Conservation (phyloP, 2,113 vertebrate genomes). For the Stegostoma tigrinum region DNA sequence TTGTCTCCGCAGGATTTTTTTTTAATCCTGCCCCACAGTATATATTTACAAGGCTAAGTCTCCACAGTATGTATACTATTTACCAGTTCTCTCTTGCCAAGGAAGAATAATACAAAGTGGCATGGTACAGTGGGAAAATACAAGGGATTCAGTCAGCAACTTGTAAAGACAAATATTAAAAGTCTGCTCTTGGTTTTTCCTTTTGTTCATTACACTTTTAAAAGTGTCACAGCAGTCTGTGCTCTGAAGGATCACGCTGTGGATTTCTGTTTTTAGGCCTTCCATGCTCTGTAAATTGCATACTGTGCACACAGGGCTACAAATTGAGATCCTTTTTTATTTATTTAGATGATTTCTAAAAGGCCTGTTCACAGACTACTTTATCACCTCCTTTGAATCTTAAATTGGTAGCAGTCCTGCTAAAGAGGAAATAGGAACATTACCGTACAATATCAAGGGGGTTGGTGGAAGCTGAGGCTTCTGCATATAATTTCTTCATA, state of each 20-base stretch:
- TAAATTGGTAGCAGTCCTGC: background rate
- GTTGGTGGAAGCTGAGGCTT: background rate
- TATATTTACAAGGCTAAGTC: background rate
- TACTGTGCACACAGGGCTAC: slow-evolving; percentile 7
- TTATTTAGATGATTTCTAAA: slow-evolving; percentile 24
- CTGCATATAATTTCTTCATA: background rate
- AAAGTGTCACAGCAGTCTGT: background rate
- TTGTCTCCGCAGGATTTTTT: background rate
- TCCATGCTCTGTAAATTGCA: background rate
- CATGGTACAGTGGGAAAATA: background rate
- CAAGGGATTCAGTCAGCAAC: background rate
- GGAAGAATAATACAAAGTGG: background rate
- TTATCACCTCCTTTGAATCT: slow-evolving; percentile 5
- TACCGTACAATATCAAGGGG: background rate
- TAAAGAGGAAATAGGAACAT: background rate
- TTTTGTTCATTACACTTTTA: slow-evolving; percentile 11
- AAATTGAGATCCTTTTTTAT: slow-evolving; percentile 9
- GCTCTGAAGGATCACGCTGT: background rate
- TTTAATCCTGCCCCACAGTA: background rate
- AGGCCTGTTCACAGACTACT: background rate
- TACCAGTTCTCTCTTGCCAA: background rate
- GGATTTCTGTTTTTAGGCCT: background rate
- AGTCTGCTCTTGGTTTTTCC: background rate
- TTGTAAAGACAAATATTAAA: background rate
- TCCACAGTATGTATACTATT: background rate